These are phyloP conservation scores for Rugalucina vietnamica DNA, from an alignment of 2,888 invertebrate species.

Conservation along the genomic window DNA sequence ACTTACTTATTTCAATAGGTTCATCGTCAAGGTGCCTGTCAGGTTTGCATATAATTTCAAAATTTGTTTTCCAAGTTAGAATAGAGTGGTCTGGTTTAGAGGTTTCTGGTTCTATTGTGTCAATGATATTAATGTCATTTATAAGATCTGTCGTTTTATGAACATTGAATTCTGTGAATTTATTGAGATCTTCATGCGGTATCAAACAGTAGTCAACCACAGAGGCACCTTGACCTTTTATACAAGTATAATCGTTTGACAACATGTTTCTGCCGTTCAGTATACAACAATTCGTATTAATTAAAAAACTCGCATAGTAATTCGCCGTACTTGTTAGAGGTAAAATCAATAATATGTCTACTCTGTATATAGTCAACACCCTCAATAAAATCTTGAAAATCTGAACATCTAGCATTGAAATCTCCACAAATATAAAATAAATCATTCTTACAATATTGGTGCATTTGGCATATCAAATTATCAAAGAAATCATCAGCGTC, in stretches of 20 bases:
- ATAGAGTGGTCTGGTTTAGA: not conserved
- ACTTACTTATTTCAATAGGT: not conserved
- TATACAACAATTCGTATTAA: not conserved
- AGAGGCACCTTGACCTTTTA: not conserved
- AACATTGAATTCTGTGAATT: not conserved
- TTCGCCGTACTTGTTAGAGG: not conserved
- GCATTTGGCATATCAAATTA: not conserved
- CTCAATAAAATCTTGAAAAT: not conserved
- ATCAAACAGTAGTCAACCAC: not conserved
- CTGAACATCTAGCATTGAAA: not conserved
- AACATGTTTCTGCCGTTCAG: not conserved
- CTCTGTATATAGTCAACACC: not conserved
- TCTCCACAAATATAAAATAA: not conserved
- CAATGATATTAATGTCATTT: not conserved
- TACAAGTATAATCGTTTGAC: not conserved
- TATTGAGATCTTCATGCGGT: not conserved
- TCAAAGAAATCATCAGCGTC: not conserved
- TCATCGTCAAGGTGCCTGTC: not conserved
- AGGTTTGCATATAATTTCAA: not conserved
- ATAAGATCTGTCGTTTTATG: not conserved
- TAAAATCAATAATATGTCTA: not conserved
- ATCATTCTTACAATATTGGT: not conserved
- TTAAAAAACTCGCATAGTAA: not conserved
- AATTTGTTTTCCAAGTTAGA: not conserved
- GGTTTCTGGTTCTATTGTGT: not conserved